Evolutionary conservation across 2,113 vertebrate genomes (phyloP).

Genomic region (Oxyura jamaicensis): DNA sequence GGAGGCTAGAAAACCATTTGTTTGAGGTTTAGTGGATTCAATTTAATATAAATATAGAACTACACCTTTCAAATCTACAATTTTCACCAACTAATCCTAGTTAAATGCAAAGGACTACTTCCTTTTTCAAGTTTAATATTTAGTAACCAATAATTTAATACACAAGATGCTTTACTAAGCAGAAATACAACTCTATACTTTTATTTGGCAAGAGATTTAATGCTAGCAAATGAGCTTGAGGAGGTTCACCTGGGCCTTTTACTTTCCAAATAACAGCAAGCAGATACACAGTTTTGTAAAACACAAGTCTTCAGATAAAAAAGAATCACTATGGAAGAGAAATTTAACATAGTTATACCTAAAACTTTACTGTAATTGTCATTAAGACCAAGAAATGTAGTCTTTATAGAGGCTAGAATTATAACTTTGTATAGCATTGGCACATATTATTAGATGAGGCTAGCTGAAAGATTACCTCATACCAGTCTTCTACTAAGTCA

Average conservation of each 20-base stretch:
- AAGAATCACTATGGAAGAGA: neutral
- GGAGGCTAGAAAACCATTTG: slow-evolving; percentile 69
- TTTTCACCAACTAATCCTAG: slow-evolving; percentile 72
- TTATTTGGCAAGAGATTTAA: neutral
- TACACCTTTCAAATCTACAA: slow-evolving; percentile 69
- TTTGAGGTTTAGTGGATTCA: slow-evolving; percentile 71
- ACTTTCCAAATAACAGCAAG: neutral
- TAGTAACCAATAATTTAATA: slow-evolving; percentile 80
- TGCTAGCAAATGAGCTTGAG: neutral
- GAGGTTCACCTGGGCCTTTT: neutral
- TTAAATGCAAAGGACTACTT: slow-evolving; percentile 70
- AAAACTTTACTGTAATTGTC: neutral
- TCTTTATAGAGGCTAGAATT: neutral
- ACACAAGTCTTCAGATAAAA: neutral
- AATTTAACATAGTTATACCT: neutral
- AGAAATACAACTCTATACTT: neutral
- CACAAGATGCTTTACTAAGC: slow-evolving; percentile 40
- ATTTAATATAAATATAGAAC: slow-evolving; percentile 74
- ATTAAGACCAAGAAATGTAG: neutral
- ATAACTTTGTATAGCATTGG: neutral
- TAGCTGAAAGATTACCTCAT: neutral
- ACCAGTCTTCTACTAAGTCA: neutral
- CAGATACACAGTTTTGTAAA: neutral
- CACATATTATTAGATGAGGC: neutral
- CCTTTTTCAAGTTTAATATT: slow-evolving; percentile 73